A percentile compares a stretch with the other conserved stretches of the same genome.
phyloP scores from a whole-genome alignment of 2,113 vertebrate species.

The Conger conger region DNA sequence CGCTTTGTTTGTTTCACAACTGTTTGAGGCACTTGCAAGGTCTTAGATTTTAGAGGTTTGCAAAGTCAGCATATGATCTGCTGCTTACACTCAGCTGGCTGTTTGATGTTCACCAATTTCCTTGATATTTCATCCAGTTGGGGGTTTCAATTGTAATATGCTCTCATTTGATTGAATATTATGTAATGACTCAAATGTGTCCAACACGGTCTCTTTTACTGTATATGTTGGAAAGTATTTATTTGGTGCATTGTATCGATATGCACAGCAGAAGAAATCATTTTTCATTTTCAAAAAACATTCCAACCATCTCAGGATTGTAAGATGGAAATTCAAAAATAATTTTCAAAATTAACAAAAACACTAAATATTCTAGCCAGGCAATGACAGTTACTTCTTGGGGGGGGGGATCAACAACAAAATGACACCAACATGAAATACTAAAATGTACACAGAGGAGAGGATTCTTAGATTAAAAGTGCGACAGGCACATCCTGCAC shows the following conservation, averaged over 20 bases:
- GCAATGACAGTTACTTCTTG: no score
- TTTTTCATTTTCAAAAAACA: no score
- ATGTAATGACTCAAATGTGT: background rate
- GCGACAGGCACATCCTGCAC: background rate
- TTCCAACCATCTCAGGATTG: no score
- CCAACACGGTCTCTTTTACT: background rate
- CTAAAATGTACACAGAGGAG: background rate
- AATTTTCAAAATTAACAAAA: background rate
- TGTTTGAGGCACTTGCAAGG: background rate
- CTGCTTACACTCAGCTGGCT: background rate
- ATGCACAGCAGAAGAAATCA: no score
- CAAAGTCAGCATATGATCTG: background rate
- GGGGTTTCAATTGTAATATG: background rate
- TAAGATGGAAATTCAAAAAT: background rate
- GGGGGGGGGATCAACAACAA: background rate
- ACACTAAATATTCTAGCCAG: background rate
- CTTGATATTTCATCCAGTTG: no score
- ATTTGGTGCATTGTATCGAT: no score
- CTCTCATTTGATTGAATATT: background rate
- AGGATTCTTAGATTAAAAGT: background rate
- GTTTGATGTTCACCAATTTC: background rate
- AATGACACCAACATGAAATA: background rate
- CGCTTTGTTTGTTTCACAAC: background rate
- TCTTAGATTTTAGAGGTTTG: background rate
- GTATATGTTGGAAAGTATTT: no score